phyloP scores from a whole-genome alignment of 2,888 invertebrate species.

The Tinea semifulvella region DNA sequence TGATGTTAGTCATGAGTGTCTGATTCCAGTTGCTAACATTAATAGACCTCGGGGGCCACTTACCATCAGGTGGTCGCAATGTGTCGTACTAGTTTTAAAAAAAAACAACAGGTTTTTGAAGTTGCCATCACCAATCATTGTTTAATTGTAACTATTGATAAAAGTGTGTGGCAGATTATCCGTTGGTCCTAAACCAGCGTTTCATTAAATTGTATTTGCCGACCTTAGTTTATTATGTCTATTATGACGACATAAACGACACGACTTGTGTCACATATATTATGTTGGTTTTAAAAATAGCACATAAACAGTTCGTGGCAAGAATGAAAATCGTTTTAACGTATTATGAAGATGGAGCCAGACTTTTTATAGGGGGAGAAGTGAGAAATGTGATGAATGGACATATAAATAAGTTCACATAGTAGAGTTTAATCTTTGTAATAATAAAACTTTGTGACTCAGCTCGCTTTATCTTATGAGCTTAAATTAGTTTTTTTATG shows the following conservation, averaged over 20 bases:
- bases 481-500: constrained; percentile 4
- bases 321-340: neutral
- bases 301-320: neutral
- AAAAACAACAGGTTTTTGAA: too few species aligned
- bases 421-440: constrained; percentile 34
- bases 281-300: constrained; percentile 1
- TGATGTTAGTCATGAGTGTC: too few species aligned
- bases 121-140: too few species aligned
- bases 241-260: neutral
- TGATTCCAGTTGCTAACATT: too few species aligned
- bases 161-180: too few species aligned
- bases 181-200: too few species aligned
- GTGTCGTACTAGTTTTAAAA: too few species aligned
- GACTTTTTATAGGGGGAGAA: constrained; percentile 15
- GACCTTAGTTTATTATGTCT: too few species aligned
- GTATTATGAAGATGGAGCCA: neutral
- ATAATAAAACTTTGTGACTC: constrained; percentile 14
- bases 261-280: constrained; percentile 1
- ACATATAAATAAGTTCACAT: constrained; percentile 38
- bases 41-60: too few species aligned
- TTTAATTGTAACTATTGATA: too few species aligned
- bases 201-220: too few species aligned
- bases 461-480: constrained; percentile 5
- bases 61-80: too few species aligned
- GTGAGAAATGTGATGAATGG: constrained; percentile 41